Conservation (phyloP, 2,113 vertebrate species). For the Halcyon malimbica region DNA sequence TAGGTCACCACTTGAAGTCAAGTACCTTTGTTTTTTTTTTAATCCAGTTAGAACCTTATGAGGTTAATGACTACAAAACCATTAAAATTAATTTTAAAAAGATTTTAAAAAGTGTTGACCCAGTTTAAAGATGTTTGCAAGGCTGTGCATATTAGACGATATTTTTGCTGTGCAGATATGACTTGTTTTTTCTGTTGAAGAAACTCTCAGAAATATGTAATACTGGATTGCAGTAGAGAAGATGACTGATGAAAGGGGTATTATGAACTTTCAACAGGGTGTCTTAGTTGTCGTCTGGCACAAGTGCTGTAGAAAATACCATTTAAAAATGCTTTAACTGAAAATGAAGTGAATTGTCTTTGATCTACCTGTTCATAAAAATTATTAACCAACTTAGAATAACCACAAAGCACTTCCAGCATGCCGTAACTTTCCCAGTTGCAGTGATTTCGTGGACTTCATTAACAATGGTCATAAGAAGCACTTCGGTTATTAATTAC, state of each 20-base stretch:
- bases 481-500: not conserved
- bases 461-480: not conserved
- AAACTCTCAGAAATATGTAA: not conserved
- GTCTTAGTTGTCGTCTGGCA: not conserved
- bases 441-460: not conserved
- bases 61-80: not conserved
- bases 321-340: not conserved
- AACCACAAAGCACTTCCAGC: not conserved
- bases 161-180: not conserved
- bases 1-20: not conserved
- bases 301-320: not conserved
- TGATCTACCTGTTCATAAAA: not conserved
- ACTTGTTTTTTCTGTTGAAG: not conserved
- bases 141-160: fast-evolving
- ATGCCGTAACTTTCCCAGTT: not conserved
- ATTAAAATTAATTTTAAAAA: not conserved
- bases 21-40: not conserved
- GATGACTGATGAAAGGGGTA: not conserved
- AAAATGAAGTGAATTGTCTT: not conserved
- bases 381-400: not conserved
- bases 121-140: not conserved
- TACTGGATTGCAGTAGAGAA: not conserved
- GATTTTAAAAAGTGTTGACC: not conserved
- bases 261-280: not conserved
- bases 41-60: not conserved